These are phyloP conservation scores for Stramonita haemastoma DNA, from an alignment of 2,888 invertebrate species.

Conservation along the genomic window DNA sequence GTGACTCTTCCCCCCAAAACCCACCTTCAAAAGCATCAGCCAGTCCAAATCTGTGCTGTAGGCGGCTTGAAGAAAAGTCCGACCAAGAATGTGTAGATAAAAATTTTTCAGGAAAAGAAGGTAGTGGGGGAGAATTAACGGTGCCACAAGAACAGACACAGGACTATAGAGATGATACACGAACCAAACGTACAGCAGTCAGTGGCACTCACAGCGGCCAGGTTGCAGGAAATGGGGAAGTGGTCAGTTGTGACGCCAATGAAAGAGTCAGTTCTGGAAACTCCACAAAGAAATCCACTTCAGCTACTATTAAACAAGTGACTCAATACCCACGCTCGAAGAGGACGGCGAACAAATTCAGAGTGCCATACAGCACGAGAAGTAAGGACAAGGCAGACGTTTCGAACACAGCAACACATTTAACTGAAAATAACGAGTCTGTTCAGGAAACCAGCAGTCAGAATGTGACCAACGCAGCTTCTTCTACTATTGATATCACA, in stretches of 20 bases:
- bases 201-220: neutral
- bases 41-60: neutral
- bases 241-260: neutral
- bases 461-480: no score
- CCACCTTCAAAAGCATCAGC: neutral
- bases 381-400: neutral
- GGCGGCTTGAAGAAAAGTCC: neutral
- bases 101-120: neutral
- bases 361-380: neutral
- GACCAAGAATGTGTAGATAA: no score
- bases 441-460: no score
- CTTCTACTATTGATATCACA: no score
- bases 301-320: neutral
- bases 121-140: neutral
- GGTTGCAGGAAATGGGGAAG: neutral
- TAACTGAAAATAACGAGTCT: neutral
- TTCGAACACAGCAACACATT: neutral
- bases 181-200: neutral
- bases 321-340: neutral
- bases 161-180: neutral
- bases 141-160: neutral
- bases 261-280: neutral
- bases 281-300: neutral
- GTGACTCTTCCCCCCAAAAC: neutral
- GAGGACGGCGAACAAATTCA: neutral